Conservation (phyloP, 1,140 invertebrate genomes). For the Drosophila ambigua region DNA sequence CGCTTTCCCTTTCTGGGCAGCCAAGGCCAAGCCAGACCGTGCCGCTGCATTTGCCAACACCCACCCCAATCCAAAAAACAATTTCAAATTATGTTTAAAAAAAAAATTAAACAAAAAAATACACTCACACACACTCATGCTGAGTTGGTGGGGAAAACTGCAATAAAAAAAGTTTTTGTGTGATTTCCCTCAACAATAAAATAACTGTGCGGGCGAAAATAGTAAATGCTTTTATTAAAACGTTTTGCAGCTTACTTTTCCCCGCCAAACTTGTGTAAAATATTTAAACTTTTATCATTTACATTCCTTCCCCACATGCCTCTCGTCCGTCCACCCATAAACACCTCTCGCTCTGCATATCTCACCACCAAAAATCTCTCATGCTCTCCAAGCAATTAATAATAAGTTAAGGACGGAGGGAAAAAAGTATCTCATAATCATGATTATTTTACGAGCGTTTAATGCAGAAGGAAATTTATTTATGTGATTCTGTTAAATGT, state of each 20-base stretch:
- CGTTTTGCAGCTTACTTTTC: constrained; percentile 67
- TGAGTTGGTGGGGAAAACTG: constrained; percentile 29
- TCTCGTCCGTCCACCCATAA: background rate
- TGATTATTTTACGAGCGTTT: constrained; percentile 8
- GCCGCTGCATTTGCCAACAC: constrained; percentile 56
- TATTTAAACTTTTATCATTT: constrained; percentile 71
- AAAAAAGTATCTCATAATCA: constrained; percentile 18
- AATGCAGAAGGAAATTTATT: constrained; percentile 6
- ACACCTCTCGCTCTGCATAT: too few species aligned
- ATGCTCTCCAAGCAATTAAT: constrained; percentile 48
- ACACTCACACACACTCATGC: constrained; percentile 16
- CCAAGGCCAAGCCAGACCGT: constrained; percentile 69
- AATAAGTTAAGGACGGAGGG: constrained; percentile 27
- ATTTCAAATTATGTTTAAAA: constrained; percentile 78
- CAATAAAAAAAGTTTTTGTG: constrained; percentile 70
- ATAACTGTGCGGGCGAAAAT: constrained; percentile 72
- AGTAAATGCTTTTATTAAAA: constrained; percentile 80
- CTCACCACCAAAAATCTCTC: constrained; percentile 10
- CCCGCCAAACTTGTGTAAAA: constrained; percentile 53
- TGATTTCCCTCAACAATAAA: constrained; percentile 76
- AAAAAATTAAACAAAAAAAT: constrained; percentile 32
- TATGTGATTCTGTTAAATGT: background rate
- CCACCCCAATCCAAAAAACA: constrained; percentile 55
- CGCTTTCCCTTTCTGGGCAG: constrained; percentile 34
- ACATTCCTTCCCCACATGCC: background rate